Conservation (phyloP, 2,113 vertebrate species). For the Leiothrix lutea region DNA sequence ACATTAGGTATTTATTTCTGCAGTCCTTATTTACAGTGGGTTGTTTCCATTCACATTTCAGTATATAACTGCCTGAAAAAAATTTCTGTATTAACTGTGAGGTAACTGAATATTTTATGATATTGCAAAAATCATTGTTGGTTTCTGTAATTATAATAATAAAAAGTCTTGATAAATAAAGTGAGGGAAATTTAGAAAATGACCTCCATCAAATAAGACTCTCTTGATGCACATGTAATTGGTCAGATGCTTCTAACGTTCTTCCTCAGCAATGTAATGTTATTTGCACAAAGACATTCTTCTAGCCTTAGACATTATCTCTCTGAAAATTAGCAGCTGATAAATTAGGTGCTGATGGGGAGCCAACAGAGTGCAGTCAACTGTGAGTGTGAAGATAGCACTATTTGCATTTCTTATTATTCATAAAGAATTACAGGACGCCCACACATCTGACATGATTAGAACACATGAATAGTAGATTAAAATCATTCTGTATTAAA, state of each 20-base stretch:
- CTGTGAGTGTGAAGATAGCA: constrained; percentile 58
- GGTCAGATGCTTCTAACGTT: constrained; percentile 2
- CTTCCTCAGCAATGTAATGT: constrained; percentile 13
- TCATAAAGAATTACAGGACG: constrained; percentile 38
- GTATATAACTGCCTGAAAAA: neutral
- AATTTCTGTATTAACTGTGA: neutral
- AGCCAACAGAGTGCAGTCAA: constrained; percentile 58
- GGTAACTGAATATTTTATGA: neutral
- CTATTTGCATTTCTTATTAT: constrained; percentile 65
- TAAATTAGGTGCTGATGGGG: constrained; percentile 65
- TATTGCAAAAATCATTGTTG: neutral
- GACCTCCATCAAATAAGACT: neutral
- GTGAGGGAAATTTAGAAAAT: constrained; percentile 43
- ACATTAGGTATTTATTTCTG: neutral
- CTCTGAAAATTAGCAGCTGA: constrained; percentile 63
- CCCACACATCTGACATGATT: constrained; percentile 67
- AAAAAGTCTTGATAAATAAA: constrained; percentile 34
- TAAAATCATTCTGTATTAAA: constrained; percentile 52
- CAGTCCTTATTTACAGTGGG: neutral
- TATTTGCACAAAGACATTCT: constrained; percentile 35
- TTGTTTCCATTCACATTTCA: neutral
- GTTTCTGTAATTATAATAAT: constrained; percentile 12
- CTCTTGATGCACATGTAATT: neutral
- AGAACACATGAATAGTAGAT: constrained; percentile 46
- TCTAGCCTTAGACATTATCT: constrained; percentile 38